Conservation (phyloP, 53 echinoderm and acorn worm genomes). For the Zoroaster sp. region DNA sequence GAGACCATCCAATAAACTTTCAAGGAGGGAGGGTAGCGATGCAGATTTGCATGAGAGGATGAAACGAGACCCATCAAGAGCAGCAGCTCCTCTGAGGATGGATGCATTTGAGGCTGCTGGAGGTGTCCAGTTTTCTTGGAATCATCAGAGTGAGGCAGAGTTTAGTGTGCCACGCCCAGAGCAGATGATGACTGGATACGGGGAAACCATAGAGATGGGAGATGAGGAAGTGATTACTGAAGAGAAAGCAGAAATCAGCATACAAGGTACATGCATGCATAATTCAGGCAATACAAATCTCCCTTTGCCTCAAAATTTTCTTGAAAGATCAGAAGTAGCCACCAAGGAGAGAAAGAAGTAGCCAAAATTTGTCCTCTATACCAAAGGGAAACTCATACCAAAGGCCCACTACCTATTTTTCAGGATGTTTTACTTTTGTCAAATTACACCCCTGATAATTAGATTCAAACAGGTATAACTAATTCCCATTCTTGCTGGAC, state of each 20-base stretch:
- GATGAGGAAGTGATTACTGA: neutral
- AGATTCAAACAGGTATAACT: too few relatives aligned
- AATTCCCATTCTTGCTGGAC: too few relatives aligned
- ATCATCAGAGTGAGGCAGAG: neutral
- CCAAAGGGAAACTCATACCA: neutral
- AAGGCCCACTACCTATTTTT: too few relatives aligned
- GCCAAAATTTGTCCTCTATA: neutral
- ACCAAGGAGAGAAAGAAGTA: too few relatives aligned
- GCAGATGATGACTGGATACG: slow-evolving; percentile 21
- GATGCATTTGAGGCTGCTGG: neutral
- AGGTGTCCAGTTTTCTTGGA: slow-evolving; percentile 31
- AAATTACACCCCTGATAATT: too few relatives aligned
- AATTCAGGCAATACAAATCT: too few relatives aligned
- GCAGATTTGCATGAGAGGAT: neutral
- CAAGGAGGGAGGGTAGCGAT: neutral
- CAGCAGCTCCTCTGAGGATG: neutral
- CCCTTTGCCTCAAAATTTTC: too few relatives aligned
- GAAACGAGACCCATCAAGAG: neutral
- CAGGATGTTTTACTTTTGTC: too few relatives aligned
- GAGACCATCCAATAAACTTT: neutral
- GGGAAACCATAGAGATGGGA: neutral
- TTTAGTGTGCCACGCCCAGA: slow-evolving; percentile 14
- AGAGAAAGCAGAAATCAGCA: neutral
- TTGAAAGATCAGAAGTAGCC: too few relatives aligned
- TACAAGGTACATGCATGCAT: neutral